Evolutionary conservation across 2,113 vertebrate genomes (phyloP).

Genomic region (Patagioenas fasciata): DNA sequence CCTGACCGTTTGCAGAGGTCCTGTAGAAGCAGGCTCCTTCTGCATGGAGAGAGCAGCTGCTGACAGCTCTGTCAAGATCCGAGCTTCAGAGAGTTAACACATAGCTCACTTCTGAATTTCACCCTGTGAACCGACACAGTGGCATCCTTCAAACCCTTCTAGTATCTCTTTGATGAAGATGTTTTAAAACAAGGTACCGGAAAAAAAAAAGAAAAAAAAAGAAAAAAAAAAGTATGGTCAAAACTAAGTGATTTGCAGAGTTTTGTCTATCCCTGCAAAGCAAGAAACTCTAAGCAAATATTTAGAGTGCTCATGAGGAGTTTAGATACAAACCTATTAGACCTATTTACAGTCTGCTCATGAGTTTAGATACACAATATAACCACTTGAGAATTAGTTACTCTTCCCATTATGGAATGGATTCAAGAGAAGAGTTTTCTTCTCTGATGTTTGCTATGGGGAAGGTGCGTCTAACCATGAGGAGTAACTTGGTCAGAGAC

Average conservation of each 20-base stretch:
- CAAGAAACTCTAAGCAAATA: constrained; percentile 42
- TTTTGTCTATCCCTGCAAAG: neutral
- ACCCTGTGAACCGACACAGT: neutral
- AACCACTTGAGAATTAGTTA: constrained; percentile 34
- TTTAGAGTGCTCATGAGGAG: neutral
- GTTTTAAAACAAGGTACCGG: neutral
- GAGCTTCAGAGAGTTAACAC: neutral
- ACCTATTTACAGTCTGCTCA: neutral
- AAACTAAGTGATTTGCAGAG: neutral
- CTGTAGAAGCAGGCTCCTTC: neutral
- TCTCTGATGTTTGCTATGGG: neutral
- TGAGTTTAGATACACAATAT: neutral
- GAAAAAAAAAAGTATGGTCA: neutral
- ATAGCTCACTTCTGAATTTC: neutral
- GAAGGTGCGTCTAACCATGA: neutral
- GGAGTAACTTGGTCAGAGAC: neutral
- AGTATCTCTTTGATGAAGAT: neutral
- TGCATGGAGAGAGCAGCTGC: neutral
- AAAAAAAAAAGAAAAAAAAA: neutral
- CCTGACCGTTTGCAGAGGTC: neutral
- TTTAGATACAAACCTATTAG: constrained; percentile 30
- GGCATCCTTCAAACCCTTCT: neutral
- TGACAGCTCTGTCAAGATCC: neutral
- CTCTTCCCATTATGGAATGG: constrained; percentile 2
- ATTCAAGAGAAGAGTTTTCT: neutral